Base-by-base conservation (phyloP, 2,888 invertebrate species). In the Andrena fulva region DNA sequence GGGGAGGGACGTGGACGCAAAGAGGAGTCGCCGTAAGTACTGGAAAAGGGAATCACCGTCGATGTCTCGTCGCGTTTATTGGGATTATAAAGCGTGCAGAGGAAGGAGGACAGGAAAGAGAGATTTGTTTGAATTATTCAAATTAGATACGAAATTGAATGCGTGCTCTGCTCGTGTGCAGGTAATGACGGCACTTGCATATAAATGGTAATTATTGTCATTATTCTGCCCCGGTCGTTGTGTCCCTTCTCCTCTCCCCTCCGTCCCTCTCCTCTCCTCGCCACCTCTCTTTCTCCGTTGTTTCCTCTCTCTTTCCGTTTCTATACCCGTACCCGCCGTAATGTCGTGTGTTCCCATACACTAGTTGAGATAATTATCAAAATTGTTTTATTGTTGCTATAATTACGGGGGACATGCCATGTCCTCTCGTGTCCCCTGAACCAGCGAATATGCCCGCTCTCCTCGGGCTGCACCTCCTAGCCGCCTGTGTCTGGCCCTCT, bases 201-300 rank as follows among this genome's bases (percentile, higher is more conserved):
- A 93, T 93, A 93, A 93, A 93, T 93, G 93, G 93, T 93, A 93
- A 93, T 93, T 93, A 93, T 93, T 93, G 93, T 93, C 93, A 93
- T 93, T 93, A 93, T 93, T 93, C 92, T 93, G 92, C 91, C 91
- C 90, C 90, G 91, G 91, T 92, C 92, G 93, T 93, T 92, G 92
- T 92, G 92, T 91, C 89, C 90, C 86, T 88, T 87, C 85, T 73
- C 71, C 62, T 54, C 59, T 62, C 20, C 77, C 59, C 20, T 31
- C 20, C 59, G 77, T 71, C 77, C 10, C 60, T 52, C 33, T 33
- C 62, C 29, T 52, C 52, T 67, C 29, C 16, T 56, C 42, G 42
- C 42, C 42, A n/a, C 64, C 74, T 78, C 67, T 80, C 87, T 80
- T 63, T 78, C 71, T 48, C 82, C 72, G 62, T 78, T 77, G 64